phyloP scores from a whole-genome alignment of 2,113 vertebrate genomes.

The Taurulus bubalis region DNA sequence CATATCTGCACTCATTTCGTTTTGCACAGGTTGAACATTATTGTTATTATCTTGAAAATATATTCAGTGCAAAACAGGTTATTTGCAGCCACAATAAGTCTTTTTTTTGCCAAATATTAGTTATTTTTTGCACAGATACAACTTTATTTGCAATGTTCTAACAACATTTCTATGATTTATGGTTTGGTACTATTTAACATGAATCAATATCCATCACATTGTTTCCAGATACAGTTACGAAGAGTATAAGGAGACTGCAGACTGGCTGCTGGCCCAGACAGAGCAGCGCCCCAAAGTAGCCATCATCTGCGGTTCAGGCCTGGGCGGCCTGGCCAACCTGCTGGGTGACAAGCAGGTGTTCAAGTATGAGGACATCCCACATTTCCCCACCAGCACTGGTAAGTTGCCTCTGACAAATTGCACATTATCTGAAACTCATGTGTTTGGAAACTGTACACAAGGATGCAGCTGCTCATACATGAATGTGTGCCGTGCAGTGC shows the following conservation, averaged over 20 bases:
- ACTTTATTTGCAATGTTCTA: too few relatives aligned
- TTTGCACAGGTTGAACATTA: too few relatives aligned
- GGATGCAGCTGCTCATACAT: constrained; percentile 6
- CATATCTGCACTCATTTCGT: too few relatives aligned
- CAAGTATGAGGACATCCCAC: constrained; percentile 82
- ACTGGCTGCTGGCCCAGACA: constrained; percentile 77
- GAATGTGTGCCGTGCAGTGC: constrained; percentile 67
- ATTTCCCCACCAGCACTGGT: constrained; percentile 84
- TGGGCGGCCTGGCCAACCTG: constrained; percentile 83
- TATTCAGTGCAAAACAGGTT: too few relatives aligned
- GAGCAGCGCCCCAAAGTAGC: constrained; percentile 78
- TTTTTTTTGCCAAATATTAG: too few relatives aligned
- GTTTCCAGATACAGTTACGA: constrained; percentile 75
- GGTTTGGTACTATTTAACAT: neutral
- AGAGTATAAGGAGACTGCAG: constrained; percentile 79
- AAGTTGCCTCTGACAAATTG: neutral
- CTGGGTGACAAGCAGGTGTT: constrained; percentile 75
- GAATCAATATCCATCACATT: neutral
- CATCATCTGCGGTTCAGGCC: constrained; percentile 88
- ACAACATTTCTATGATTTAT: neutral
- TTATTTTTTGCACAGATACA: too few relatives aligned
- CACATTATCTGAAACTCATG: neutral
- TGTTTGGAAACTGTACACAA: constrained; percentile 5
- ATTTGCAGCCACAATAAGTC: too few relatives aligned
- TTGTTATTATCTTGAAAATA: too few relatives aligned